Percentiles rank a stretch among this genome's conserved stretches.
phyloP scores from a whole-genome alignment of 2,797 vertebrate species.

The Morus bassanus region DNA sequence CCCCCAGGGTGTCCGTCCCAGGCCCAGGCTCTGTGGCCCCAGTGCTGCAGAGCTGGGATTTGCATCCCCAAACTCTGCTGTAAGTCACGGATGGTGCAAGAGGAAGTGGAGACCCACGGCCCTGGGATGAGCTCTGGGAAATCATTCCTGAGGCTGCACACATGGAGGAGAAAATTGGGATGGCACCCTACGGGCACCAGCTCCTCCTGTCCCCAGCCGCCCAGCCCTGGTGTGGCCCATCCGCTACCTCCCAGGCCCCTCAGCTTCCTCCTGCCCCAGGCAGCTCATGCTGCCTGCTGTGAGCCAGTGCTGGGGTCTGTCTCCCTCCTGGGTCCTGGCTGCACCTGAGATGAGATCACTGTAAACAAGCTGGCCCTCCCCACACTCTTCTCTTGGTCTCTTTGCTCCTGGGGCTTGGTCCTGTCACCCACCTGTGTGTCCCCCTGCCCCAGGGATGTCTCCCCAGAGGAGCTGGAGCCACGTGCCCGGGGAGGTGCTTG shows the following conservation, averaged over 20 bases:
- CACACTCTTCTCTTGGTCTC: rapidly evolving
- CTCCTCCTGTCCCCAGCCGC: background rate
- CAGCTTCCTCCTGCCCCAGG: background rate
- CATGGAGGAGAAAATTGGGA: background rate
- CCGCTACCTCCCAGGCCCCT: background rate
- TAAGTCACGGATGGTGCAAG: background rate
- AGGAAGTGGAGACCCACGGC: background rate
- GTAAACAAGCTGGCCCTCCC: background rate
- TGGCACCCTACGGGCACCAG: background rate
- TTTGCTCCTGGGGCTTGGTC: background rate
- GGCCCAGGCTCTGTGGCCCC: background rate
- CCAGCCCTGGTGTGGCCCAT: background rate
- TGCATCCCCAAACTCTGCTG: background rate
- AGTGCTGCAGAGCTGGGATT: background rate
- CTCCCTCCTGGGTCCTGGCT: background rate
- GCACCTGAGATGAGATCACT: background rate
- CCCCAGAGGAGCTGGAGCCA: background rate
- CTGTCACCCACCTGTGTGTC: rapidly evolving
- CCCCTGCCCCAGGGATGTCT: background rate
- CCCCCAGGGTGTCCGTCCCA: background rate
- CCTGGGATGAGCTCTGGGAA: background rate
- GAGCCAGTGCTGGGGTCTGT: background rate
- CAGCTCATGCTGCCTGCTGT: background rate
- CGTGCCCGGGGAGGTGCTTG: background rate
- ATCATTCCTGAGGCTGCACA: background rate